Conservation (phyloP, 2,888 invertebrate species). For the Amaurobius ferox region DNA sequence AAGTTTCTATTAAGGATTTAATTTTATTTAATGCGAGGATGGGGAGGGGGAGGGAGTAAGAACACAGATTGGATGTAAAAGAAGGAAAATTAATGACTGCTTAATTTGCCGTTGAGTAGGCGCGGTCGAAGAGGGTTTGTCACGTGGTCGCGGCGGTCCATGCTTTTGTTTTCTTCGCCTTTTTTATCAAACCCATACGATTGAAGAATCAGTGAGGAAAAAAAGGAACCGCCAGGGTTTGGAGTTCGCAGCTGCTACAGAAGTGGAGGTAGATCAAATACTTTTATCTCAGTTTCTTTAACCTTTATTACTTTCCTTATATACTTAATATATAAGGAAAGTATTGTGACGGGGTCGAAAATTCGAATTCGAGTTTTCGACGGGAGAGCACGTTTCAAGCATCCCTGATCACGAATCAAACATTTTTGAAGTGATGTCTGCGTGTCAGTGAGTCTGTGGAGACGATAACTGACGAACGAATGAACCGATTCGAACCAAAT, state of each 20-base stretch:
- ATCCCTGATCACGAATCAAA: too few relatives aligned
- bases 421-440: too few relatives aligned
- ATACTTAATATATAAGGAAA: too few relatives aligned
- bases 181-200: neutral
- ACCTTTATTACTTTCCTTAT: too few relatives aligned
- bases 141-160: conserved; percentile 22
- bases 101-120: conserved; percentile 64
- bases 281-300: too few relatives aligned
- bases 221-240: too few relatives aligned
- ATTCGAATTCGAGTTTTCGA: too few relatives aligned
- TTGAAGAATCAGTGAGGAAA: neutral
- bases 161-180: neutral
- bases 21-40: conserved; percentile 68
- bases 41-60: conserved; percentile 32
- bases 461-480: too few relatives aligned
- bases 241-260: neutral
- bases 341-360: too few relatives aligned
- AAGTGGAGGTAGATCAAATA: neutral
- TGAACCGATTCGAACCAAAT: too few relatives aligned
- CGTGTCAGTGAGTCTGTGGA: too few relatives aligned
- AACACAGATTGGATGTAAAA: conserved; percentile 61
- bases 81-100: conserved; percentile 71
- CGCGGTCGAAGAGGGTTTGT: conserved; percentile 46
- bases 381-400: too few relatives aligned
- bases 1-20: conserved; percentile 71